Evolutionary conservation across 2,113 vertebrate species (phyloP), one percentile per base, ranked within the genome.

Genomic region (Fregetta grallaria): DNA sequence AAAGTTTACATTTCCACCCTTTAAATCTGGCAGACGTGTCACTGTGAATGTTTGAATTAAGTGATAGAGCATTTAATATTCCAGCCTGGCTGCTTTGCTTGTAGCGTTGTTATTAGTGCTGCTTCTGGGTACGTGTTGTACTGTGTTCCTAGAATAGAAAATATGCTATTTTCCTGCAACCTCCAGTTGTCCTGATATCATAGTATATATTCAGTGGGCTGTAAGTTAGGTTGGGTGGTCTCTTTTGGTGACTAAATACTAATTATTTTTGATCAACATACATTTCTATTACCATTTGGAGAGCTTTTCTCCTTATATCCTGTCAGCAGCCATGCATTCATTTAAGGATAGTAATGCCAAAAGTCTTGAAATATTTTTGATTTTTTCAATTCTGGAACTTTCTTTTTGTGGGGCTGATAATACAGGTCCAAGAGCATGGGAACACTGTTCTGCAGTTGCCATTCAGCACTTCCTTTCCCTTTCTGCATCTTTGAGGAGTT

Each of bases 81-180:
- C 56, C 20, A 20, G 40, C 2, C 59, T 36, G 70, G 74, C 79
- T 71, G 88, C 74, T 68, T 81, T 34, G 63, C 78, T 65, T 44
- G 27, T 49, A 27, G 84, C 44, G 0, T 5, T 63, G 55, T 49
- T n/a, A 5, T 3, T 42, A 45, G 68, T 34, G 6, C 53, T 68
- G 88, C 52, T 40, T 13, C 34, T 7, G 42, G 58, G 75, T 2
- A 3, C 7, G 18, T 14, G 22, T 36, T 55, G 74, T 13, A 10
- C 47, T 12, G 1, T 5, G 36, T 15, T 32, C 56, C 55, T 59
- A 7, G 11, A 29, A 30, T 1, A 11, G 44, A 42, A 49, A 62
- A 29, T 2, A 4, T 0, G 7, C 29, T 55, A 1, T 7, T 42
- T 10, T 27, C 25, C 50, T 44, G 62, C 62, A 25, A 1, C 47